Evolutionary conservation across 2,797 vertebrate genomes (phyloP), one percentile per base, ranked within the genome.

Genomic region (Paguma larvata): DNA sequence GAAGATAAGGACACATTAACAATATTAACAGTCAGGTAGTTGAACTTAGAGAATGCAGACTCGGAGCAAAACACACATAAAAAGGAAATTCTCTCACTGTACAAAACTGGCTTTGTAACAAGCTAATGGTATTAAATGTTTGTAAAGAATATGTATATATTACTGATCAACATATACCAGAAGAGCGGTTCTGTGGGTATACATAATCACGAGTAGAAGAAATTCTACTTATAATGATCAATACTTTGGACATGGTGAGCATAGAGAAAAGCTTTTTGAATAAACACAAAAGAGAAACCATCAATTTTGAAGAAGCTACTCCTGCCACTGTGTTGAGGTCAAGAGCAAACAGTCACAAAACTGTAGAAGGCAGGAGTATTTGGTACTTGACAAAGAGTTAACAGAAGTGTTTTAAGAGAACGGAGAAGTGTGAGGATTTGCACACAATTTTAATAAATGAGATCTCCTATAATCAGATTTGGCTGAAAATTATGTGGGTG

Each of bases 151-250:
- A 75, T 41, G 5, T 46, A 67, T 21, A 7, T 51, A 53, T 12
- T 68, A 56, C 23, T 68, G 34, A 91, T 34, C 44, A 85, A 89
- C 83, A 93, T 46, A 75, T 3, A 56, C 21, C 46, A 85, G 30
- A 87, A 94, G 34, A 87, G 8, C 79, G 72, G 21, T 68, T 82
- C 27, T 88, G 9, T 70, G 9, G 19, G 56, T 25, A 89, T 19
- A 91, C 70, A 91, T 15, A 68, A 4, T 72, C 48, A 18, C 63
- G n/a, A 83, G 30, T 34, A 83, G 48, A 91, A 19, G 30, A 96
- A 93, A 91, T 59, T 86, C 8, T 95, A 34, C 72, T 78, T 67
- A 73, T 62, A 86, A 89, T 67, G 6, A 83, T 93, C 46, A 93
- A 70, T 14, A 23, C n/a, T 83, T 34, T 90, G n/a, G 13, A 96